Evolutionary conservation across 2,113 vertebrate genomes (phyloP).

Genomic region (Podarcis cretensis): DNA sequence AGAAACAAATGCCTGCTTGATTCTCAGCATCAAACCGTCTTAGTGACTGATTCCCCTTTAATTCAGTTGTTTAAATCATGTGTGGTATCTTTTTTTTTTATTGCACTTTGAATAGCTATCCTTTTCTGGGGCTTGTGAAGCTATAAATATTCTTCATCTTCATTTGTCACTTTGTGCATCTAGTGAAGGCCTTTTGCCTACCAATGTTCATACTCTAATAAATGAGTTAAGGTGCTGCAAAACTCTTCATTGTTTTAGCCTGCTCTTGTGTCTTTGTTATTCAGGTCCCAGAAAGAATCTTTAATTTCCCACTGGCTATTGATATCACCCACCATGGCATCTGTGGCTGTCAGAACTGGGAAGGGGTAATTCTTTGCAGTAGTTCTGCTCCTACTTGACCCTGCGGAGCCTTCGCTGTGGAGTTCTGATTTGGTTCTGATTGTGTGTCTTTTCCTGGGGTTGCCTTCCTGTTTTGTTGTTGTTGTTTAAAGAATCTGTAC

Average conservation of each 20-base stretch:
- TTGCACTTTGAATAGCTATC: not conserved
- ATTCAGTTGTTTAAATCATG: not conserved
- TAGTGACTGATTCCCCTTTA: not conserved
- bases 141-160: not conserved
- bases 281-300: not conserved
- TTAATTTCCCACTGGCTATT: not conserved
- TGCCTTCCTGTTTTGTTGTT: too few relatives aligned
- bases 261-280: not conserved
- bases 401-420: too few relatives aligned
- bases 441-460: too few relatives aligned
- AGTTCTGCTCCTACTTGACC: too few relatives aligned
- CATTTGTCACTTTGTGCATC: not conserved
- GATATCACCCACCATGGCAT: too few relatives aligned
- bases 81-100: not conserved
- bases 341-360: too few relatives aligned
- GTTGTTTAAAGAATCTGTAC: too few relatives aligned
- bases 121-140: not conserved
- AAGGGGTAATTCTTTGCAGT: too few relatives aligned
- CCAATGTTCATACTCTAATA: not conserved
- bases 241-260: not conserved
- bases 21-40: not conserved
- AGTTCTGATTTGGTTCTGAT: too few relatives aligned
- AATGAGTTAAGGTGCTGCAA: not conserved
- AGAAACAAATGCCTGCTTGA: not conserved
- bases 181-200: not conserved